A percentile compares a stretch with the other conserved stretches of the same genome.
These are phyloP conservation scores for Gryllus longicercus DNA, from an alignment of 2,888 invertebrate genomes.

Conservation along the genomic window DNA sequence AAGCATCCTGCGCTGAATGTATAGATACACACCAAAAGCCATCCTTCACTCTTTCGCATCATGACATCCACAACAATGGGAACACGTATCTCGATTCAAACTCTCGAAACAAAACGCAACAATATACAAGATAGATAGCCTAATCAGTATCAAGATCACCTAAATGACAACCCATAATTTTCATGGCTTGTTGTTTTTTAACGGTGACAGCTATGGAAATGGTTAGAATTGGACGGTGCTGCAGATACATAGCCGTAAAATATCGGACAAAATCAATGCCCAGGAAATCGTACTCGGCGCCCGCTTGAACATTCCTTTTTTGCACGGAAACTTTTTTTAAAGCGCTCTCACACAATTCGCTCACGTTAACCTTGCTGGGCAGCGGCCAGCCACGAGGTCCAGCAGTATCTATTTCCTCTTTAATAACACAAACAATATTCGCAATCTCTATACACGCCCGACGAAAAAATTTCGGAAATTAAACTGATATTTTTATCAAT, in stretches of 20 bases:
- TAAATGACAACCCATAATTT: conserved; percentile 32
- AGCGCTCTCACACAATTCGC: neutral
- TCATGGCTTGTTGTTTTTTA: conserved; percentile 19
- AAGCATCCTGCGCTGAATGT: conserved; percentile 18
- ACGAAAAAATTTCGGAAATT: conserved; percentile 1
- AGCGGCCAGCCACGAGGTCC: conserved; percentile 1
- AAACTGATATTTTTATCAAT: conserved; percentile 11
- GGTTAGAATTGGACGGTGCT: conserved; percentile 17
- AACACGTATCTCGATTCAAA: conserved; percentile 30
- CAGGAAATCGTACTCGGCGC: conserved; percentile 22
- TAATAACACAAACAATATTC: conserved; percentile 22
- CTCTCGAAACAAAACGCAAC: conserved; percentile 27
- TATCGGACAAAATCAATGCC: conserved; percentile 44
- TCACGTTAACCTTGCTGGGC: neutral
- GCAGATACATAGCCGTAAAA: conserved; percentile 33
- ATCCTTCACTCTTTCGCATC: conserved; percentile 22
- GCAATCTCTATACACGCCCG: neutral
- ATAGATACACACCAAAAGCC: conserved; percentile 26
- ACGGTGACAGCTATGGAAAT: conserved; percentile 17
- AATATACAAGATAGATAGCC: conserved; percentile 32
- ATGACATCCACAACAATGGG: conserved; percentile 32
- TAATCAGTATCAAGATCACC: conserved; percentile 30
- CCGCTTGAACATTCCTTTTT: conserved; percentile 17
- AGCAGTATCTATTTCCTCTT: conserved; percentile 20
- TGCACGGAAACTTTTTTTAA: conserved; percentile 17